A percentile compares a stretch with the other conserved stretches of the same genome.
These are phyloP conservation scores for Halichoerus grypus DNA, from an alignment of 2,113 vertebrate genomes.

Conservation along the genomic window DNA sequence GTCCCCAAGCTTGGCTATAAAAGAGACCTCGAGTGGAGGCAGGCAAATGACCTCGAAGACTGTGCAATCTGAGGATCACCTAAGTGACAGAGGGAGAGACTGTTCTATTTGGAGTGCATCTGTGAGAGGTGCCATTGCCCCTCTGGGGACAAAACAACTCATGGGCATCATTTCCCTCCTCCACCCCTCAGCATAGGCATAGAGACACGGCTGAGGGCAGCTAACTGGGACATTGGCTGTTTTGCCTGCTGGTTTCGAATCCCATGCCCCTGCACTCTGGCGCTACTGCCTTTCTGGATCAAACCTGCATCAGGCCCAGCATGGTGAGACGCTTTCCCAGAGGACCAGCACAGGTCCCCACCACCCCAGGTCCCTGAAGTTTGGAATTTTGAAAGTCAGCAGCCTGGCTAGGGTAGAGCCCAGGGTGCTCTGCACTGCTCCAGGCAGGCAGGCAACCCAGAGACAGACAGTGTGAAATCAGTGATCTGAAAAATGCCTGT, in stretches of 20 bases:
- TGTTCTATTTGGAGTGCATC: neutral
- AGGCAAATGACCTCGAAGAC: neutral
- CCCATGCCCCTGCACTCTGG: neutral
- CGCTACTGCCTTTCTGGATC: neutral
- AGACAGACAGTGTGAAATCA: neutral
- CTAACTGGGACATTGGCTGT: neutral
- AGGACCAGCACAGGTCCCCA: neutral
- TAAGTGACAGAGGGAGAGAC: neutral
- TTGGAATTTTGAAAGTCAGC: neutral
- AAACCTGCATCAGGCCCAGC: neutral
- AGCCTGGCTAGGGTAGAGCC: neutral
- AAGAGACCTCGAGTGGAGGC: neutral
- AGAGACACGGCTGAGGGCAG: neutral
- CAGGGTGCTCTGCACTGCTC: neutral
- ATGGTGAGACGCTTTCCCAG: neutral
- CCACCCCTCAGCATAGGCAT: neutral
- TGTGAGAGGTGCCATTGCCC: neutral
- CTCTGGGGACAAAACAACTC: neutral
- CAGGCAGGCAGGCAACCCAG: neutral
- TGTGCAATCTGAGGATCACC: neutral
- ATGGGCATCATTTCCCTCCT: neutral
- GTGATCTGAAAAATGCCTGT: neutral
- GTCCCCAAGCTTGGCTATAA: neutral
- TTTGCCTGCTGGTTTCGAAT: neutral
- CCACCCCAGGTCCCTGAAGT: neutral